Percentiles rank a stretch among this genome's conserved stretches.
phyloP scores from a whole-genome alignment of 2,797 vertebrate genomes.

The Oreonectes daqikongensis region DNA sequence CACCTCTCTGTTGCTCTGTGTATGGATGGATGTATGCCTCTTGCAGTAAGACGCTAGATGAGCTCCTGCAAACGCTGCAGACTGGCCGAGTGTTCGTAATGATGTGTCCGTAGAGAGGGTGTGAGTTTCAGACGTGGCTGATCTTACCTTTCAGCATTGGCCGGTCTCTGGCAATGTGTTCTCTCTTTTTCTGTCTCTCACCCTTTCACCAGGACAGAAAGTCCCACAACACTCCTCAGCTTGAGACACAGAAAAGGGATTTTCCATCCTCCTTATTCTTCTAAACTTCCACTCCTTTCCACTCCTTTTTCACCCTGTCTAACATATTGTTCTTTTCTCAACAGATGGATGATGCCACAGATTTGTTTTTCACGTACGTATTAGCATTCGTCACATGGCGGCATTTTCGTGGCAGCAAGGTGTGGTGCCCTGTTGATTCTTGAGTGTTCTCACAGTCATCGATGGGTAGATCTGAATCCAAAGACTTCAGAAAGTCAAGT shows the following conservation, averaged over 20 bases:
- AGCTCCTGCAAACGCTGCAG: slow-evolving; percentile 54
- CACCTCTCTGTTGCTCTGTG: slow-evolving; percentile 30
- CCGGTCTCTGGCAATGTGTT: slow-evolving; percentile 53
- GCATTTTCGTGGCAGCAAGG: not conserved
- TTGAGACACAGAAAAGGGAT: slow-evolving; percentile 56
- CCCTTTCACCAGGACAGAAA: slow-evolving; percentile 59
- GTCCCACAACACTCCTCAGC: slow-evolving; percentile 58
- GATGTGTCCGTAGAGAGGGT: slow-evolving; percentile 36
- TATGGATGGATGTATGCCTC: slow-evolving; percentile 41
- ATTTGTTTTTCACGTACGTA: slow-evolving; percentile 4
- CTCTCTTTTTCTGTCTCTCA: slow-evolving; percentile 38
- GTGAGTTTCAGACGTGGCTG: slow-evolving; percentile 37
- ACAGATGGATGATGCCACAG: slow-evolving; percentile 9
- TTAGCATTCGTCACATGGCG: not conserved
- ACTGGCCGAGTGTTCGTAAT: slow-evolving; percentile 57
- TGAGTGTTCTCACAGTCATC: too few relatives aligned
- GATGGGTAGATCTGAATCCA: too few relatives aligned
- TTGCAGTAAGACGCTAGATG: slow-evolving; percentile 46
- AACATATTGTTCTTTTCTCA: slow-evolving; percentile 33
- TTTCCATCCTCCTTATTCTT: slow-evolving; percentile 67
- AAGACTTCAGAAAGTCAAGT: too few relatives aligned
- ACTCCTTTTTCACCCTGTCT: slow-evolving; percentile 37
- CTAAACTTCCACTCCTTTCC: slow-evolving; percentile 22
- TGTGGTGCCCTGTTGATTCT: too few relatives aligned
- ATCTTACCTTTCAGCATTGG: slow-evolving; percentile 31